A percentile compares a stretch with the other conserved stretches of the same genome.
Conservation (phyloP, 2,797 vertebrate species). For the Kryptopterus vitreolus region DNA sequence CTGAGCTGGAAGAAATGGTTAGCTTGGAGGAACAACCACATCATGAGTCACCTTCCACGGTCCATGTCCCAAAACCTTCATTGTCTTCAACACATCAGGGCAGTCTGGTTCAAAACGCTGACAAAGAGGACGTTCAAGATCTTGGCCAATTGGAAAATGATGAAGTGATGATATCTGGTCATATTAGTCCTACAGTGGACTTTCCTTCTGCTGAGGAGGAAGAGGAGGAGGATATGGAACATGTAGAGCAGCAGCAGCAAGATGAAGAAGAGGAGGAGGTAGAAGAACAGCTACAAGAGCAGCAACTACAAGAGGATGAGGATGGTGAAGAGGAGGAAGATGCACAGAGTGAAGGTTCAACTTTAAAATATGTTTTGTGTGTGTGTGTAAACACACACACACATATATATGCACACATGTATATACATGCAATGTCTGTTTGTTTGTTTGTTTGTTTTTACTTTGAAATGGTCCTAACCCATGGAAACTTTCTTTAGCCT, state of each 20-base stretch:
- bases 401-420: background rate
- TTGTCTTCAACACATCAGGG: background rate
- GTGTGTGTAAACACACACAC: too few species aligned
- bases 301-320: background rate
- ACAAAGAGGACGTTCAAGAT: constrained; percentile 4
- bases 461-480: too few species aligned
- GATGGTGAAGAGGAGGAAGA: constrained; percentile 46
- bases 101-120: constrained; percentile 38
- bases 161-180: constrained; percentile 10
- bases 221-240: background rate
- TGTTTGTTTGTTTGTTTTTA: background rate
- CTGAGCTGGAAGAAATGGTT: background rate
- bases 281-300: constrained; percentile 39
- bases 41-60: background rate
- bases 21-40: constrained; percentile 8
- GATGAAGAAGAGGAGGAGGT: constrained; percentile 24
- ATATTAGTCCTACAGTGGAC: constrained; percentile 20
- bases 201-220: constrained; percentile 50
- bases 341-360: constrained; percentile 57
- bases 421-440: background rate
- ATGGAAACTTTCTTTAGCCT: too few species aligned
- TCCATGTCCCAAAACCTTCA: constrained; percentile 4
- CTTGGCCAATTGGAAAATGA: background rate
- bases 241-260: background rate
- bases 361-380: too few species aligned